Base-by-base conservation (phyloP, 2,888 invertebrate genomes). In the Capitulum mitella region DNA sequence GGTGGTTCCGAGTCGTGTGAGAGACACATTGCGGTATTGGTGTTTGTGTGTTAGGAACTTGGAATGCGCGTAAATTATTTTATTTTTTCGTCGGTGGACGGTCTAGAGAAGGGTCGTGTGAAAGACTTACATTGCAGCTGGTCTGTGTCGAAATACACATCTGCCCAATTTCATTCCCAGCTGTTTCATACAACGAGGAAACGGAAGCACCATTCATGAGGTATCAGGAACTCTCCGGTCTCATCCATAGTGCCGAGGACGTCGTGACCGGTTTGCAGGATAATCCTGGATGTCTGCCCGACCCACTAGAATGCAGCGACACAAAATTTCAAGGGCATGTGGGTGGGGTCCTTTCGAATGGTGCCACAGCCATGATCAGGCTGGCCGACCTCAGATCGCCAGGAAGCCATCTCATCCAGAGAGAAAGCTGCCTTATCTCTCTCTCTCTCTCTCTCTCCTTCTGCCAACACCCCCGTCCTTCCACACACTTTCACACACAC, bases 81-180 rank as follows among this genome's bases (percentile, higher is more conserved):
- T 40, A 70, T 70, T 40, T 64, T 64, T 70, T 34, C 64, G 70
- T 40, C 29, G 70, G 70, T 70, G 70, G 19, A 16, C 40, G 70
- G 70, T 70, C 6, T 22, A 37, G 5, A 37, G 37, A 37, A 26
- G 37, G 70, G 40, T 37, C 70, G 40, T 70, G 70, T 40, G 37
- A 70, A 37, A 37, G 22, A 37, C 3, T 26, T n/a, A n/a, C n/a
- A 19, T 1, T 40, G 64, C 70, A 37, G 26, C 40, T 37, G 37
- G 26, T 2, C 70, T 70, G 70, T 29, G 70, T 70, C 70, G 37
- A 12, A 70, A 70, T 70, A 70, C 70, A 70, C 70, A 70, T 40
- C 37, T 40, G 70, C 26, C 22, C 70, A 40, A 16, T 26, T 40
- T 26, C n/a, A n/a, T 5, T 58, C n/a, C n/a, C n/a, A 14, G 12